Evolutionary conservation across 2,113 vertebrate genomes (phyloP), one percentile per base, ranked within the genome.

Genomic region (Leucosticte australis): DNA sequence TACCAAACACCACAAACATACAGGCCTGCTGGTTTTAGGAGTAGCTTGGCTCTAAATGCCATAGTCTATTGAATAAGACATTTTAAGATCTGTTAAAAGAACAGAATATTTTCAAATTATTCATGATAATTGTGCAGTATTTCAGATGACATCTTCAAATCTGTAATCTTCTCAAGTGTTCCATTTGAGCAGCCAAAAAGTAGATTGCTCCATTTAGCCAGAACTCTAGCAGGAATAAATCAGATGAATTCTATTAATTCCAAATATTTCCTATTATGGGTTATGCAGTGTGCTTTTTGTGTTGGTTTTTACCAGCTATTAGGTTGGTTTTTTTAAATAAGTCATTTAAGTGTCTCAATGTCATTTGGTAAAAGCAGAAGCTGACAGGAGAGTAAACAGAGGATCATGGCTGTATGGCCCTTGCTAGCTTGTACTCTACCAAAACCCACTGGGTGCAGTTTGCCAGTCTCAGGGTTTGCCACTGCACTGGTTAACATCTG

Each of bases 121-220:
- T 83, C 69, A 41, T 35, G 8, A 46, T 80, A 83, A 86, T 41
- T 70, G 33, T 56, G 42, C 62, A 74, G 10, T 82, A 76, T 46
- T 90, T 95, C 50, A 90, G 57, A 86, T 79, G 79, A 71, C 52
- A 92, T 71, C 70, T 87, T 95, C 47, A 71, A 73, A 89, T 80
- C 46, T 50, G 42, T 76, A 28, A 69, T 78, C 83, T 73, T 28
- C 87, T 87, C 37, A 69, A 68, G 39, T 53, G n/a, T 74, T 86
- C 59, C 21, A 26, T 74, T 56, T 49, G 44, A 94, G 87, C 57
- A 81, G 60, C 83, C 83, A 90, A 75, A 63, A 81, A 63, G 17
- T 31, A 62, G 18, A 90, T 53, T 5, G 2, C 35, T 81, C 24
- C 17, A 49, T 81, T 71, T 65, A 79, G 41, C 57, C 31, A 65